A percentile compares a stretch with the other conserved stretches of the same genome.
Conservation (phyloP, 2,113 vertebrate species). For the Neofelis nebulosa region DNA sequence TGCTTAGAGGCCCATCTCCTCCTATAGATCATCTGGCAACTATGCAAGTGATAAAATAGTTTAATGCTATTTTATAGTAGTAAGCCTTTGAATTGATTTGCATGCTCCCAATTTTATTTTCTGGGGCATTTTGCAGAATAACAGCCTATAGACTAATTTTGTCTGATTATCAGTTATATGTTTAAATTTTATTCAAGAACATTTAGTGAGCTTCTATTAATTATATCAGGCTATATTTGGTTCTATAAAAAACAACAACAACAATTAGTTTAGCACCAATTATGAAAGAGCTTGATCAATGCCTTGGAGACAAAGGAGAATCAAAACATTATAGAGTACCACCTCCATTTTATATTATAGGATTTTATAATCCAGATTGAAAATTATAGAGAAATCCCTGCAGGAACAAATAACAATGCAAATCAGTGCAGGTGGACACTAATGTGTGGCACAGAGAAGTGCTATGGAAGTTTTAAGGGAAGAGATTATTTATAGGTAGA, state of each 20-base stretch:
- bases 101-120: not conserved
- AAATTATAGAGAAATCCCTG: not conserved
- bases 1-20: not conserved
- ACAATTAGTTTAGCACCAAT: not conserved
- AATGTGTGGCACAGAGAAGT: not conserved
- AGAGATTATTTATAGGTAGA: not conserved
- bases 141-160: not conserved
- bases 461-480: not conserved
- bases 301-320: not conserved
- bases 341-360: not conserved
- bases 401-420: not conserved
- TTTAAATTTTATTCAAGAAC: slow-evolving; percentile 40
- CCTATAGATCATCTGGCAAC: not conserved
- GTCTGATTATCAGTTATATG: not conserved
- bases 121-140: not conserved
- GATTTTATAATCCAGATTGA: not conserved
- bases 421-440: not conserved
- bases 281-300: not conserved
- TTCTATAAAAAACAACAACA: not conserved
- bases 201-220: not conserved
- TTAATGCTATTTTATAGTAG: not conserved
- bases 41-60: not conserved
- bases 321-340: not conserved
- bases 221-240: not conserved
- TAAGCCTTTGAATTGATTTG: not conserved